phyloP scores from a whole-genome alignment of 2,797 vertebrate genomes.

The Sphenodon punctatus region DNA sequence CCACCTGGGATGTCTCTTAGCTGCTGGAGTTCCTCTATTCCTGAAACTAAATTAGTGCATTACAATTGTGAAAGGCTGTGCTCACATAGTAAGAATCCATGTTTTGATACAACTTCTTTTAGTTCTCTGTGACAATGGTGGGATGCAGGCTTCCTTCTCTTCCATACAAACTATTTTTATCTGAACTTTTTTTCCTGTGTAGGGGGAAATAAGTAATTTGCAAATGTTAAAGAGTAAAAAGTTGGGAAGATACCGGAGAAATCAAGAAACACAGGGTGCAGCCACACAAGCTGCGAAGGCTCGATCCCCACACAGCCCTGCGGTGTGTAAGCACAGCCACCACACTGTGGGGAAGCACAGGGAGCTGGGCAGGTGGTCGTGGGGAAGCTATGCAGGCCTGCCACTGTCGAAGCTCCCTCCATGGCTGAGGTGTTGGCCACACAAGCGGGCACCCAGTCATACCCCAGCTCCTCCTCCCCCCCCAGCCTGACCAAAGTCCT shows the following conservation, averaged over 20 bases:
- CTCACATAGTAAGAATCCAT: conserved; percentile 27
- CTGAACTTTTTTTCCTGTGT: neutral
- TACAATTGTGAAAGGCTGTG: neutral
- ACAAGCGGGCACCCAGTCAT: too few species aligned
- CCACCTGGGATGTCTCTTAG: conserved; percentile 47
- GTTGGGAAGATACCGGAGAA: neutral
- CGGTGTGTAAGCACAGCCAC: too few species aligned
- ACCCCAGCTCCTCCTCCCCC: too few species aligned
- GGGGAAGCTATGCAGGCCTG: too few species aligned
- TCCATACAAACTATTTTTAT: conserved; percentile 17
- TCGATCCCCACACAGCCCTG: too few species aligned
- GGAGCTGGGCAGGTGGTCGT: too few species aligned
- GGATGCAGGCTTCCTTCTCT: neutral
- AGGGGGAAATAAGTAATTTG: neutral
- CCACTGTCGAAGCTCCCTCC: too few species aligned
- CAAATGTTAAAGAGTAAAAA: conserved; percentile 8
- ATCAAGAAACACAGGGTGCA: too few species aligned
- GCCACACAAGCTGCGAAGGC: too few species aligned
- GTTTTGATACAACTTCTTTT: conserved; percentile 23
- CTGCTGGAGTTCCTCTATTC: conserved; percentile 35
- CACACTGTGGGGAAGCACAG: too few species aligned
- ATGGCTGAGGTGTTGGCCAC: too few species aligned
- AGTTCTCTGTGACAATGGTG: neutral
- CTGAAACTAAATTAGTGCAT: conserved; percentile 44
- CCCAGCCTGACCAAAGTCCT: too few species aligned